Evolutionary conservation across 2,888 invertebrate species (phyloP).

Genomic region (Hirtodrosophila duncani): DNA sequence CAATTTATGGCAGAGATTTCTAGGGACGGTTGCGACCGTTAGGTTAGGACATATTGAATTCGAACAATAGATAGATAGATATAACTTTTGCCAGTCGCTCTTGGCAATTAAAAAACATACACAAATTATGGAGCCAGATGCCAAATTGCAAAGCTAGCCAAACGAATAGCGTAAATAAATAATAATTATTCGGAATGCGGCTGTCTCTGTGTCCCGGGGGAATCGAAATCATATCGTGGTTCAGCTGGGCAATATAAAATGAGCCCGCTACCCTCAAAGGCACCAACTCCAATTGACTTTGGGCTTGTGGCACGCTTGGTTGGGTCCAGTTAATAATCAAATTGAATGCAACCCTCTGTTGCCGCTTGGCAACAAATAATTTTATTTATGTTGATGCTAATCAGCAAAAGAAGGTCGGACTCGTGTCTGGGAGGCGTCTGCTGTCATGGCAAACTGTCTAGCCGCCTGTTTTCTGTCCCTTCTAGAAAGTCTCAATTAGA

Average conservation of each 20-base stretch:
- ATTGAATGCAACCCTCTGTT: slow-evolving; percentile 65
- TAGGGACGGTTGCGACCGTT: slow-evolving; percentile 1
- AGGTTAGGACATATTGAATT: slow-evolving; percentile 24
- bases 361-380: slow-evolving; percentile 67
- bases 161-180: slow-evolving; percentile 59
- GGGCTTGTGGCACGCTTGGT: slow-evolving; percentile 35
- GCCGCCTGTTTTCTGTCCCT: background rate
- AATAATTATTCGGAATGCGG: slow-evolving; percentile 59
- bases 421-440: slow-evolving; percentile 32
- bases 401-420: slow-evolving; percentile 50
- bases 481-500: slow-evolving; percentile 10
- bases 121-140: slow-evolving; percentile 41
- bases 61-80: slow-evolving; percentile 21
- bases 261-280: slow-evolving; percentile 29
- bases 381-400: slow-evolving; percentile 72
- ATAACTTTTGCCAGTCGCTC: slow-evolving; percentile 14
- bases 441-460: slow-evolving; percentile 40
- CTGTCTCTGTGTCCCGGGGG: slow-evolving; percentile 30
- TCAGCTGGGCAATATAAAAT: slow-evolving; percentile 38
- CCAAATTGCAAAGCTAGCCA: slow-evolving; percentile 14
- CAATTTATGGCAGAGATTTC: slow-evolving; percentile 50
- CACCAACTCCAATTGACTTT: slow-evolving; percentile 31
- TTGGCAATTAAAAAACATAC: slow-evolving; percentile 55
- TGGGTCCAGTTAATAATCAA: slow-evolving; percentile 61
- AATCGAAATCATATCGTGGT: background rate